Percentiles rank a stretch among this genome's conserved stretches.
phyloP scores from a whole-genome alignment of 2,797 vertebrate species.

The Malurus leucopterus region DNA sequence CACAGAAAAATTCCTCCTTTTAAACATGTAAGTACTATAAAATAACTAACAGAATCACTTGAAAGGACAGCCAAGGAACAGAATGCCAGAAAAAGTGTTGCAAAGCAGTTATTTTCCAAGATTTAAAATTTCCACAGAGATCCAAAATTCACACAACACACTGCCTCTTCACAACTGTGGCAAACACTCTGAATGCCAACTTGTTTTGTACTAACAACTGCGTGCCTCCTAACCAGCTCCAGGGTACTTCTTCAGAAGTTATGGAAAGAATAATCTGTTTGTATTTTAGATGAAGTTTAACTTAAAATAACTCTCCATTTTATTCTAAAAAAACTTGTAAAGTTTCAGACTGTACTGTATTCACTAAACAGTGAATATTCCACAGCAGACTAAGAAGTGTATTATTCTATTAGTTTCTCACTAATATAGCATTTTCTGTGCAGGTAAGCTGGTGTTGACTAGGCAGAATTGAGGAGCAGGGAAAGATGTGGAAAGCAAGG shows the following conservation, averaged over 20 bases:
- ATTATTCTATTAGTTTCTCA: neutral
- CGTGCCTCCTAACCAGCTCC: neutral
- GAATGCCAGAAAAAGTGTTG: neutral
- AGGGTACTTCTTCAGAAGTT: neutral
- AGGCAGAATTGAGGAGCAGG: neutral
- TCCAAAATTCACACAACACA: neutral
- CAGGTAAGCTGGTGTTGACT: neutral
- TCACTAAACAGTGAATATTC: neutral
- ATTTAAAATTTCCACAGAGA: neutral
- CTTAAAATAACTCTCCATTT: neutral
- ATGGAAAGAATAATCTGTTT: neutral
- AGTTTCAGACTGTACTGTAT: neutral
- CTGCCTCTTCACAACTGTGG: neutral
- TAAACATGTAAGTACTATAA: neutral
- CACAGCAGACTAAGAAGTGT: neutral
- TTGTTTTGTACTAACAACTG: neutral
- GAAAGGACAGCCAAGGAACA: slow-evolving; percentile 15
- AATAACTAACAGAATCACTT: neutral
- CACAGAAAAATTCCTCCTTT: neutral
- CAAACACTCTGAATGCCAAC: neutral
- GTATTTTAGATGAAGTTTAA: neutral
- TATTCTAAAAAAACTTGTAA: neutral
- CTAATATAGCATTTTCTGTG: neutral
- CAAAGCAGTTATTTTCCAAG: neutral
- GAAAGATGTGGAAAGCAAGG: neutral